These are phyloP conservation scores for Mallotus villosus DNA, from an alignment of 2,797 vertebrate genomes.

Conservation along the genomic window DNA sequence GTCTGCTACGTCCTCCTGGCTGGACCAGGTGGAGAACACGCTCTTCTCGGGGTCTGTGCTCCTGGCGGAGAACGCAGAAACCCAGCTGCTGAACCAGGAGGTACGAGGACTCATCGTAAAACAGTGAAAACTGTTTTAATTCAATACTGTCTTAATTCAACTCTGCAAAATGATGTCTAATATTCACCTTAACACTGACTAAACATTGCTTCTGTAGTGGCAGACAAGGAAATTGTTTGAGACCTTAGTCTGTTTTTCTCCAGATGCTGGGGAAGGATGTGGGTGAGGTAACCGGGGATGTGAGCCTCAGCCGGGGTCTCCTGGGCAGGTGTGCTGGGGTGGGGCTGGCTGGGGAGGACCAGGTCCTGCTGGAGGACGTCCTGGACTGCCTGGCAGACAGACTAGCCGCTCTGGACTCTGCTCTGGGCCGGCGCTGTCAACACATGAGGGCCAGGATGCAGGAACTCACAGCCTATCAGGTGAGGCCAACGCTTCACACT, in stretches of 20 bases:
- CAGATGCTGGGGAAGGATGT: constrained; percentile 87
- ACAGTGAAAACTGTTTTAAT: too few relatives aligned
- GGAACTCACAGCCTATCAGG: constrained; percentile 84
- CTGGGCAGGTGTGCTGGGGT: constrained; percentile 76
- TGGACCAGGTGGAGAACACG: constrained; percentile 88
- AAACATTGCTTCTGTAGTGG: too few relatives aligned
- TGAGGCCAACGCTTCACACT: constrained; percentile 44
- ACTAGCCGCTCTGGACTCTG: constrained; percentile 77
- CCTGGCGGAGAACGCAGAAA: constrained; percentile 80
- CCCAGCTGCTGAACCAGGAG: constrained; percentile 84
- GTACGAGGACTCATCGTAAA: constrained; percentile 51
- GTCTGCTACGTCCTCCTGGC: constrained; percentile 86
- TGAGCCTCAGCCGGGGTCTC: constrained; percentile 83
- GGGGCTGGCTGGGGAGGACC: constrained; percentile 74
- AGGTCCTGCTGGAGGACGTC: constrained; percentile 82
- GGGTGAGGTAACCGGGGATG: constrained; percentile 84
- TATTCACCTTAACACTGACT: too few relatives aligned
- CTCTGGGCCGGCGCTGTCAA: constrained; percentile 79
- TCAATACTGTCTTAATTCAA: too few relatives aligned
- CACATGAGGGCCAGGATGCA: constrained; percentile 84
- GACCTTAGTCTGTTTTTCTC: constrained; percentile 1
- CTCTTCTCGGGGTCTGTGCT: constrained; percentile 82
- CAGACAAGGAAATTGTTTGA: not conserved
- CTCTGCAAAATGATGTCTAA: too few relatives aligned
- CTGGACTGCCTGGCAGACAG: constrained; percentile 82